phyloP scores from a whole-genome alignment of 2,113 vertebrate species.

The Python bivittatus region DNA sequence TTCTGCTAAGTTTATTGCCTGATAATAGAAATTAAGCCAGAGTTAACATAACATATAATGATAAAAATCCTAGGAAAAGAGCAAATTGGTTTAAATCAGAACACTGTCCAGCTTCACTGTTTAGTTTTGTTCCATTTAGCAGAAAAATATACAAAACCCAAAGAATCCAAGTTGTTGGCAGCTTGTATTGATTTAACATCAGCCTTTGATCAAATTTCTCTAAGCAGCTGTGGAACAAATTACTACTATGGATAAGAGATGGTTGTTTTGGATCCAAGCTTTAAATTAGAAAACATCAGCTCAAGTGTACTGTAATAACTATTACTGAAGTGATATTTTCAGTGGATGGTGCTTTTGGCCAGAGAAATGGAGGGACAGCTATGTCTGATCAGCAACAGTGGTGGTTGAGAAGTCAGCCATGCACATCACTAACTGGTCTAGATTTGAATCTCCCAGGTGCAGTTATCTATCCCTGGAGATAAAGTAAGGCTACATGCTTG shows the following conservation, averaged over 20 bases:
- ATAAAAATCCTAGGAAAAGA: neutral
- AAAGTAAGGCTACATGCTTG: neutral
- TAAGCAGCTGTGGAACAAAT: neutral
- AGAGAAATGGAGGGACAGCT: neutral
- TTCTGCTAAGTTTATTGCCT: neutral
- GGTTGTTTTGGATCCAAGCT: neutral
- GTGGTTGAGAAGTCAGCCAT: neutral
- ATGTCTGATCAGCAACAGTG: neutral
- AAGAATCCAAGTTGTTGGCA: neutral
- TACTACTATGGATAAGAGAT: neutral
- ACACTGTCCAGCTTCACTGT: neutral
- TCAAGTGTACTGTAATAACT: neutral
- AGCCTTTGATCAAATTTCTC: conserved; percentile 2
- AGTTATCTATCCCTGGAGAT: neutral
- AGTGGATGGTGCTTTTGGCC: neutral
- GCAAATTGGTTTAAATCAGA: neutral
- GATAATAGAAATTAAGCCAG: neutral
- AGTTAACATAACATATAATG: neutral
- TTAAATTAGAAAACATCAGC: neutral
- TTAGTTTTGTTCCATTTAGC: conserved; percentile 14
- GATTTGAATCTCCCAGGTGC: neutral
- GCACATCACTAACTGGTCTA: neutral
- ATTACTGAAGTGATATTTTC: neutral
- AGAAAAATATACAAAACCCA: neutral
- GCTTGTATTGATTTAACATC: neutral